phyloP scores from a whole-genome alignment of 2,797 vertebrate species.

The Sciaenops ocellatus region DNA sequence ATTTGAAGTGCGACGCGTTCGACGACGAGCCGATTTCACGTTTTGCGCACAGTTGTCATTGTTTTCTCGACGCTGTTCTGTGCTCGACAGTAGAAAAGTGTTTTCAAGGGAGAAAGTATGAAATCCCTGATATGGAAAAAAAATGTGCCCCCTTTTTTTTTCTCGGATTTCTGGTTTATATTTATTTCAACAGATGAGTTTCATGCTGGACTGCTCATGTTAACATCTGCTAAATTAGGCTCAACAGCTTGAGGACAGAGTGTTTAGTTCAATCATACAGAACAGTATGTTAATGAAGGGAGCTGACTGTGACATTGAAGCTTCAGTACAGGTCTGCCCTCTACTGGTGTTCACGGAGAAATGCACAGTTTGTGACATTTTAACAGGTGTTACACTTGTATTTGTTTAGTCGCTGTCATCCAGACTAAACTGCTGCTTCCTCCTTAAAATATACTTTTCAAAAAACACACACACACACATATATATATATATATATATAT shows the following conservation, averaged over 20 bases:
- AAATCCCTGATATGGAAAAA: constrained; percentile 2
- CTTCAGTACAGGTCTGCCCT: constrained; percentile 66
- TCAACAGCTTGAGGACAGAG: constrained; percentile 27
- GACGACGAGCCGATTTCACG: constrained; percentile 31
- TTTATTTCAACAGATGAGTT: constrained; percentile 35
- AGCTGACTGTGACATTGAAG: neutral
- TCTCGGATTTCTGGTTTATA: constrained; percentile 4
- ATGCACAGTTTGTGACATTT: neutral
- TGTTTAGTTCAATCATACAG: neutral
- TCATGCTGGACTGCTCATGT: constrained; percentile 28
- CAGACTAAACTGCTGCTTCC: neutral
- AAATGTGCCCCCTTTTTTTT: neutral
- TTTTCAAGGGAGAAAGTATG: neutral
- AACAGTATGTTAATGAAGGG: neutral
- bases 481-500: too few species aligned
- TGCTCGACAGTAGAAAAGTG: neutral
- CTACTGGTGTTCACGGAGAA: constrained; percentile 61
- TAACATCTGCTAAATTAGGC: constrained; percentile 54
- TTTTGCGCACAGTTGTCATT: neutral
- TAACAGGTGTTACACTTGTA: neutral
- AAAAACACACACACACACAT: too few species aligned
- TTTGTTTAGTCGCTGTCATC: neutral
- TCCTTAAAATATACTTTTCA: neutral
- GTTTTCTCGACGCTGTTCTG: neutral
- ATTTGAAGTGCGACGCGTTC: constrained; percentile 36